These are phyloP conservation scores for Barbus barbus DNA, from an alignment of 2,113 vertebrate genomes.

Conservation along the genomic window DNA sequence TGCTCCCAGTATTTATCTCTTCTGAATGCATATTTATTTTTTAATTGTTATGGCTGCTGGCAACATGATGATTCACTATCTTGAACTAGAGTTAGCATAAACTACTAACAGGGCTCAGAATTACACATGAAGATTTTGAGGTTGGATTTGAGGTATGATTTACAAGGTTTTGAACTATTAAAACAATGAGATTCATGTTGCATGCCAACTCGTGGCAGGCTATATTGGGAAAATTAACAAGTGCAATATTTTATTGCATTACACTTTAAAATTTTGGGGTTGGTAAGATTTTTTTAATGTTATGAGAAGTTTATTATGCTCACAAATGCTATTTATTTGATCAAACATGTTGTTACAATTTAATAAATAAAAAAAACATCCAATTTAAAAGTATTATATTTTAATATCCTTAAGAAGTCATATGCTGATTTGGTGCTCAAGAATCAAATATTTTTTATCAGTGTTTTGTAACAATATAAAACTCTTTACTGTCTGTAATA, in stretches of 20 bases:
- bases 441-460: no score
- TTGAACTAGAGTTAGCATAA: constrained; percentile 71
- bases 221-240: not conserved
- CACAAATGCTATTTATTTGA: no score
- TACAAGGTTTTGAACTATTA: constrained; percentile 76
- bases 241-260: not conserved
- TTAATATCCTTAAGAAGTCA: not conserved
- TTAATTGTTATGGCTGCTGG: constrained; percentile 82
- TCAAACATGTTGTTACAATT: no score
- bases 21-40: constrained; percentile 83
- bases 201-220: constrained; percentile 47
- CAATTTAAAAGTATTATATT: no score
- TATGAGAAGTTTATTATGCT: not conserved
- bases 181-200: constrained; percentile 69
- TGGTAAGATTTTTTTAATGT: not conserved
- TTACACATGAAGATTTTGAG: constrained; percentile 79
- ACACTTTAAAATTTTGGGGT: not conserved
- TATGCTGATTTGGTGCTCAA: not conserved
- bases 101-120: constrained; percentile 78
- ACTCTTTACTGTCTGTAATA: no score
- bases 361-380: no score
- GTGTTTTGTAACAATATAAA: no score
- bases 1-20: constrained; percentile 80
- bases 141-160: constrained; percentile 80
- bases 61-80: constrained; percentile 79